A percentile compares a stretch with the other conserved stretches of the same genome.
These are phyloP conservation scores for Mythimna albipuncta DNA, from an alignment of 2,888 invertebrate species.

Conservation along the genomic window DNA sequence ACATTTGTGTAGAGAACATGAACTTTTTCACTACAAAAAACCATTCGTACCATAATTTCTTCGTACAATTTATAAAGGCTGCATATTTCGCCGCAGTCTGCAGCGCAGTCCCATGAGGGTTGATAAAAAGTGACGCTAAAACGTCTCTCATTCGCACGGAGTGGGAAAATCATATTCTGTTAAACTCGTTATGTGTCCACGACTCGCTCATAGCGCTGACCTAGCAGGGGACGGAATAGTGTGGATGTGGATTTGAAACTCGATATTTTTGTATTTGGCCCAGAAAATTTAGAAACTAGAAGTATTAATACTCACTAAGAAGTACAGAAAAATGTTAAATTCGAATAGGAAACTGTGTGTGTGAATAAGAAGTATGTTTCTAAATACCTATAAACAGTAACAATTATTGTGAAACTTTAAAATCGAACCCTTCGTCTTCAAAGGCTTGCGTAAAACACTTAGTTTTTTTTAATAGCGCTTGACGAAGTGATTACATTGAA, in stretches of 20 bases:
- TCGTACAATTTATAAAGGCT: conserved; percentile 62
- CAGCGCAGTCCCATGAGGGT: conserved; percentile 77
- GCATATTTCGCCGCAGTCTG: conserved; percentile 83
- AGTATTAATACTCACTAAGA: too few species aligned
- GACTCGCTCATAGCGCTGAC: conserved; percentile 88
- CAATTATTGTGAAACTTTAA: too few species aligned
- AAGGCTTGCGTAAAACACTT: too few species aligned
- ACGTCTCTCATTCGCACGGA: conserved; percentile 83
- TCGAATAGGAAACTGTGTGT: too few species aligned
- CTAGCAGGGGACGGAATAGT: conserved; percentile 76
- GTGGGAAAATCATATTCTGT: conserved; percentile 89
- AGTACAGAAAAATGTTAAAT: too few species aligned
- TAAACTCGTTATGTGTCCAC: conserved; percentile 90
- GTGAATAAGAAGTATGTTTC: too few species aligned
- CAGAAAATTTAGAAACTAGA: too few species aligned
- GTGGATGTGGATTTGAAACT: conserved; percentile 68
- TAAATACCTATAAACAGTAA: too few species aligned
- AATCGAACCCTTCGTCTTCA: too few species aligned
- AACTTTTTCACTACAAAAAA: neutral
- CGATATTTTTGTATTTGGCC: too few species aligned
- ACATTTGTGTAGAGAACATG: neutral
- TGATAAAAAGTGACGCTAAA: conserved; percentile 87
- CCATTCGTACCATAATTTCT: conserved; percentile 22
- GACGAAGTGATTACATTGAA: too few species aligned
- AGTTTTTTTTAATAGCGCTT: too few species aligned